phyloP scores from a whole-genome alignment of 2,113 vertebrate genomes.

The Hemiscyllium ocellatum region DNA sequence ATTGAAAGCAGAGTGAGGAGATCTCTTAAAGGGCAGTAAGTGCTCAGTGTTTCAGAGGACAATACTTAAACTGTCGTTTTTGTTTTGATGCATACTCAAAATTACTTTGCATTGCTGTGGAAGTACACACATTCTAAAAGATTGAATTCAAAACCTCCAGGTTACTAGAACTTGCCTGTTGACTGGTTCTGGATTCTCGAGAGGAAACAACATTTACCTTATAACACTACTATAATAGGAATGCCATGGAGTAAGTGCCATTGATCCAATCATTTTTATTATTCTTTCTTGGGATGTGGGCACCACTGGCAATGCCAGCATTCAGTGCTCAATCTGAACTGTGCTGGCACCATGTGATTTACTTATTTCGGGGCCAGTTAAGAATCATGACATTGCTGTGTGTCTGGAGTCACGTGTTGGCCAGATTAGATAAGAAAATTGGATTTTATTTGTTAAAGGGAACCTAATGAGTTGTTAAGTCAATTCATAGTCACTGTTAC shows the following conservation, averaged over 20 bases:
- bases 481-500: no score
- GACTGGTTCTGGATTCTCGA: not conserved
- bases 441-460: no score
- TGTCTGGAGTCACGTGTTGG: no score
- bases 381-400: no score
- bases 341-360: no score
- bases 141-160: not conserved
- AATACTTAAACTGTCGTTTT: not conserved
- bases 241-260: not conserved
- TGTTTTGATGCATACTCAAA: not conserved
- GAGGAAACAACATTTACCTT: not conserved
- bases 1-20: not conserved
- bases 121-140: not conserved
- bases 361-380: no score
- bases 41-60: not conserved
- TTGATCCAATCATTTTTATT: not conserved
- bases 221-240: not conserved
- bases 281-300: no score
- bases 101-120: not conserved
- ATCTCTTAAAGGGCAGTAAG: not conserved
- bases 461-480: no score
- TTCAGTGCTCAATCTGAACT: no score
- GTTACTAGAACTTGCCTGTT: not conserved
- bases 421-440: no score
- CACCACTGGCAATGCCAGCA: no score